Conservation (phyloP, 2,888 invertebrate genomes). For the Cerceris ruficornis region DNA sequence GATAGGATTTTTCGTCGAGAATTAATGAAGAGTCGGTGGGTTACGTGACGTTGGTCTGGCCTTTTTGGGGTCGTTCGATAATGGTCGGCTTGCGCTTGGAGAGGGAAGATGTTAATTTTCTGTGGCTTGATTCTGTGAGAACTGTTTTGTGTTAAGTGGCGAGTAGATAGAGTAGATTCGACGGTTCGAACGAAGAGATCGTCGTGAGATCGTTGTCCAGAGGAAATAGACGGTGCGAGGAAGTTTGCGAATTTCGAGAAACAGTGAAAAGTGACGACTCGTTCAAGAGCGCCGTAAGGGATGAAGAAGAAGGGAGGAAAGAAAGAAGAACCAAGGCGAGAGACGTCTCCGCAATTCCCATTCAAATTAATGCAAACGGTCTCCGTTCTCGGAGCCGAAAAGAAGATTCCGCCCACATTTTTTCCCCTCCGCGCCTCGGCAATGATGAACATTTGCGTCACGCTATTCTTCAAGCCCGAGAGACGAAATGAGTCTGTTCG, state of each 20-base stretch:
- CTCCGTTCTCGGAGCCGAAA: slow-evolving; percentile 63
- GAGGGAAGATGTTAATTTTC: too few relatives aligned
- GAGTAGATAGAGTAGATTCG: too few relatives aligned
- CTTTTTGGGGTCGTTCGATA: too few relatives aligned
- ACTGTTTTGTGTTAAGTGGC: too few relatives aligned
- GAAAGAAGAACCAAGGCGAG: slow-evolving; percentile 44
- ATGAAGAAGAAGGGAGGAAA: slow-evolving; percentile 35
- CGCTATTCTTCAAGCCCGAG: slow-evolving; percentile 43
- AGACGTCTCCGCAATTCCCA: slow-evolving; percentile 71
- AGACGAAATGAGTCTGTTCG: slow-evolving; percentile 37
- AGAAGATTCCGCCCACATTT: slow-evolving; percentile 67
- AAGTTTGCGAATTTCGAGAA: slow-evolving; percentile 60
- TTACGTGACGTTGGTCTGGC: too few relatives aligned
- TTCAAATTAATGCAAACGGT: slow-evolving; percentile 77
- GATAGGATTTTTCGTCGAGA: background rate
- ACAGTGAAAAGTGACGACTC: slow-evolving; percentile 68
- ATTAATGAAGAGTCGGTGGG: background rate
- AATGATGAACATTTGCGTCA: slow-evolving; percentile 71
- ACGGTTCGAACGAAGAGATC: background rate
- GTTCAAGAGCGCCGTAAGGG: slow-evolving; percentile 44
- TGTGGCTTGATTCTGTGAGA: too few relatives aligned
- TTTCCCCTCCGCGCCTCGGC: slow-evolving; percentile 50
- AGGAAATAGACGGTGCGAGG: slow-evolving; percentile 51
- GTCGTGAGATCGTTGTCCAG: slow-evolving; percentile 39
- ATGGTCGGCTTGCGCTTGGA: too few relatives aligned